phyloP scores from a whole-genome alignment of 2,113 vertebrate species.

The Sterna hirundo region DNA sequence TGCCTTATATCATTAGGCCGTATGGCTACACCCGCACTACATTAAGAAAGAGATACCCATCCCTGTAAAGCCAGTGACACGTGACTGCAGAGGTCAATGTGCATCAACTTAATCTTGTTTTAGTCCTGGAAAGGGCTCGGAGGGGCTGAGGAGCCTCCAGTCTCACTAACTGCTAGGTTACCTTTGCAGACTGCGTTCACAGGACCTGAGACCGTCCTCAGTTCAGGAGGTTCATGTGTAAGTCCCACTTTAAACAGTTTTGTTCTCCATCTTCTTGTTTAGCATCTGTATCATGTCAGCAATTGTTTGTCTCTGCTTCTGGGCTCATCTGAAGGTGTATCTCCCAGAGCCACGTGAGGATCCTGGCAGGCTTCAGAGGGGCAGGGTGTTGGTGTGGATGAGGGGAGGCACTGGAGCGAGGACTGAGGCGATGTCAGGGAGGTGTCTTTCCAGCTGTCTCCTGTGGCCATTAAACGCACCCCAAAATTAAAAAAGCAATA shows the following conservation, averaged over 20 bases:
- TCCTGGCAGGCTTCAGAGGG: neutral
- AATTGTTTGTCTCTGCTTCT: neutral
- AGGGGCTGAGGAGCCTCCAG: neutral
- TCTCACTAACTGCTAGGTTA: neutral
- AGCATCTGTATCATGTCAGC: neutral
- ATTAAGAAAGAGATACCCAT: neutral
- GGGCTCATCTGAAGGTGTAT: neutral
- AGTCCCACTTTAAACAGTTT: neutral
- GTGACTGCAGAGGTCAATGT: neutral
- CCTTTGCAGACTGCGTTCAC: neutral
- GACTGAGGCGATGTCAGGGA: neutral
- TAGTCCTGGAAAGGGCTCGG: neutral
- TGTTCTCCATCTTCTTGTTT: neutral
- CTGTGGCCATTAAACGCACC: neutral
- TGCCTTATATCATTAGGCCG: neutral
- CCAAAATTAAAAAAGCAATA: neutral
- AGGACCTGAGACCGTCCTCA: neutral
- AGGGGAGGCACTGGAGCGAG: accelerated
- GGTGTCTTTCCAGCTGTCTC: neutral
- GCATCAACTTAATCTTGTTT: neutral
- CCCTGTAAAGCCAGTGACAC: neutral
- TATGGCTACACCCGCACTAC: neutral
- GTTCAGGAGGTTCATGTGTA: neutral
- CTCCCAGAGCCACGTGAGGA: neutral
- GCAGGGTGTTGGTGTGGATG: neutral